Evolutionary conservation across 2,888 invertebrate species (phyloP), one percentile per base, ranked within the genome.

Genomic region (Mimumesa dahlbomi): DNA sequence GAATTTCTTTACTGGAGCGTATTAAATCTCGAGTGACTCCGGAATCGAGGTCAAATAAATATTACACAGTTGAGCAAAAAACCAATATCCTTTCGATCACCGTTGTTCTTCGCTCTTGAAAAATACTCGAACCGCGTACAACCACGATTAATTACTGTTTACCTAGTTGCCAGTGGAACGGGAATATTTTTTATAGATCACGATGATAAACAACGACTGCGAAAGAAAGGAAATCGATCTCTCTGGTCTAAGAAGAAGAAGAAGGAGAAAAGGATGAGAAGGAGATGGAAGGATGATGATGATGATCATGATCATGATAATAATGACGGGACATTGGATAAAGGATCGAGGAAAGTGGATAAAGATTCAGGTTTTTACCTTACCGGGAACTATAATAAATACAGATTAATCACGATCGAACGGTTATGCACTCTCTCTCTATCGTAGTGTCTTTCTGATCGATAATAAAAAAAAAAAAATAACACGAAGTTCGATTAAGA

Each of bases 61-160:
- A 82, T 81, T 68, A 67, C 45, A 68, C 29, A 13, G 62, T 82
- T 82, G 81, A 82, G 83, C 81, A 81, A 82, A 77, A 84, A 79
- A 77, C 52, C 66, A 71, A 77, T 66, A 68, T 70, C 53, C 48
- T 52, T 53, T 29, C 29, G 59, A 25, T 25, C 46, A 57, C 64
- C 69, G 53, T 59, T 48, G 45, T 16, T 40, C 31, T 11, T 19
- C 52, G 29, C 16, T 16, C n/a, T 25, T 43, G 25, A 13, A n/a
- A 25, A 34, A 18, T 3, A 18, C 9, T 40, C 5, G 0, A 40
- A 16, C 11, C 14, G 1, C 13, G 40, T 21, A 25, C 16, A 36
- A 52, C 25, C 36, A 52, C 16, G 14, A 59, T 31, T 13, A 4
- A 21, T n/a, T 6, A 4, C 11, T 11, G 5, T 22, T 45, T 2